Evolutionary conservation across 2,797 vertebrate species (phyloP).

Genomic region (Botia almorhae): DNA sequence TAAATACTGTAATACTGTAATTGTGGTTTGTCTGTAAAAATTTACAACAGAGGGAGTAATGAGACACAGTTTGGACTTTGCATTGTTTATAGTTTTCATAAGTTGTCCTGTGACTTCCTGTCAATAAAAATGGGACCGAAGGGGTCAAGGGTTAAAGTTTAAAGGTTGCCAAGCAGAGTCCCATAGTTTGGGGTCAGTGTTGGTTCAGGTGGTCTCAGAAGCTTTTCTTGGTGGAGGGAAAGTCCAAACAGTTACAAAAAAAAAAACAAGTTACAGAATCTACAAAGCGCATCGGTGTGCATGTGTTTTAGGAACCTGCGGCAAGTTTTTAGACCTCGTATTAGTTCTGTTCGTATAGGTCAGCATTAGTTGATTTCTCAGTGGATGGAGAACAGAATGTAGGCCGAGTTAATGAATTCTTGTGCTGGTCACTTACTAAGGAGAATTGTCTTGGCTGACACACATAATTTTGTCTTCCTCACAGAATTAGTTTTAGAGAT

Average conservation of each 20-base stretch:
- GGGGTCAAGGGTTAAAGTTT: slow-evolving; percentile 69
- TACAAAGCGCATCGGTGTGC: background rate
- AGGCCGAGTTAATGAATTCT: background rate
- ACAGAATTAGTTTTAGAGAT: background rate
- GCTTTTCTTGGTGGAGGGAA: background rate
- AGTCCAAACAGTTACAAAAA: background rate
- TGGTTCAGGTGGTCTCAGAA: slow-evolving; percentile 65
- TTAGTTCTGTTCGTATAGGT: background rate
- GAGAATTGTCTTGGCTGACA: background rate
- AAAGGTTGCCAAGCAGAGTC: slow-evolving; percentile 60
- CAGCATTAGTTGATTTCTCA: background rate
- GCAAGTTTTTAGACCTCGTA: background rate
- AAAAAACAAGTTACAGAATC: background rate
- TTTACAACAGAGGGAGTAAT: background rate
- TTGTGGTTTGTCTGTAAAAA: background rate
- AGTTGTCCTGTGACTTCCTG: slow-evolving; percentile 66
- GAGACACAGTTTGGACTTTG: slow-evolving; percentile 50
- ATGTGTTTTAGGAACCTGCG: background rate
- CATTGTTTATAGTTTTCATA: slow-evolving; percentile 62
- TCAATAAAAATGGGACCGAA: slow-evolving; percentile 66
- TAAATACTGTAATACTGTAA: background rate
- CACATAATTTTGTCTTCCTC: background rate
- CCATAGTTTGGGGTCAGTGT: slow-evolving; percentile 61
- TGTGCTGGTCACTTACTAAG: background rate
- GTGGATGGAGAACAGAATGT: background rate